Evolutionary conservation across 2,113 vertebrate species (phyloP), one percentile per base, ranked within the genome.

Genomic region (Cardinalis cardinalis): DNA sequence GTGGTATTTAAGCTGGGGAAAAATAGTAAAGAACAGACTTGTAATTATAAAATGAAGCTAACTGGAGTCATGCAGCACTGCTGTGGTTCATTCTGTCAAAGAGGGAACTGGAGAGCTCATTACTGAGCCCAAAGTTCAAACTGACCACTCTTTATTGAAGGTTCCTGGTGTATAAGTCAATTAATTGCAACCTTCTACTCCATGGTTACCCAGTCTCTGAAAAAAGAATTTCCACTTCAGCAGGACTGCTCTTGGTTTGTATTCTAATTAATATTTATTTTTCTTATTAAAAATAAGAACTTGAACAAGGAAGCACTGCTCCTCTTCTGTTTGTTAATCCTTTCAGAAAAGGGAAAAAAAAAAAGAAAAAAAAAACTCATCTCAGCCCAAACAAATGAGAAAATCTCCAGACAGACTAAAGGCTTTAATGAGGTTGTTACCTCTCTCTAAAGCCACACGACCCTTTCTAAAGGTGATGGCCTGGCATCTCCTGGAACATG

Each of bases 211-310:
- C 41, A 46, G 18, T 55, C 43, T 75, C 58, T 79, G 84, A 51
- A 66, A 83, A 89, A 32, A 31, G 40, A 15, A 44, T 64, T 91
- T 95, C 74, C 19, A 14, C 66, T 89, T 94, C 44, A 92, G 66
- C 71, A 56, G 40, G 59, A 52, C 87, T 52, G 60, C 43, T 76
- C 48, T 79, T 70, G n/a, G 71, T 79, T 92, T 95, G 41, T 87
- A 48, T 89, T 89, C 78, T 63, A 91, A 91, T 94, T 92, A 85
- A 77, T 69, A 61, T 91, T 90, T 94, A 60, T 87, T 87, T 93
- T 89, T 84, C 78, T 51, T 85, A 63, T 92, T 91, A 89, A 83
- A 94, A 92, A 56, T 89, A 88, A 89, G 61, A 80, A 21, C 43
- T 69, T 59, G 63, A 44, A 73, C 77, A 76, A 76, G 43, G 63